Percentiles rank a stretch among this genome's conserved stretches.
Conservation (phyloP, 2,113 vertebrate species). For the Nasalis larvatus region DNA sequence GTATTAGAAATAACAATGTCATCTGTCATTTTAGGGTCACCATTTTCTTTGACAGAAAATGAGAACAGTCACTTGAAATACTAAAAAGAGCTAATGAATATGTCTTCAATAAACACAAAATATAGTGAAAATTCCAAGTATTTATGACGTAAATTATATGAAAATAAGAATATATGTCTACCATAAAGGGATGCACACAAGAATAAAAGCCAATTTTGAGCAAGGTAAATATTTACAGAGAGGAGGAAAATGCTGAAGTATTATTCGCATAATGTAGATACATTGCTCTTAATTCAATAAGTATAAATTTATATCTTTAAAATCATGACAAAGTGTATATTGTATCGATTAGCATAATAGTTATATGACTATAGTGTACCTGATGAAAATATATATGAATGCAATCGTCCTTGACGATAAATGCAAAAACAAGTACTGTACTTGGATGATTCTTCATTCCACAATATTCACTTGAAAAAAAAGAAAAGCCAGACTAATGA, state of each 20-base stretch:
- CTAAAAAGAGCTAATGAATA: neutral
- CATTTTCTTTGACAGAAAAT: neutral
- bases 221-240: neutral
- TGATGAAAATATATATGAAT: neutral
- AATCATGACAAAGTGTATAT: neutral
- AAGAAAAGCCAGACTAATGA: neutral
- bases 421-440: neutral
- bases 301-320: neutral
- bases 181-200: neutral
- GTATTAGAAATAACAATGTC: neutral
- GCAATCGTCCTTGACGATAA: neutral
- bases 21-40: neutral
- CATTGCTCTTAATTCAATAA: neutral
- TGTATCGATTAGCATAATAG: neutral
- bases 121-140: neutral
- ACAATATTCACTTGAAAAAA: neutral
- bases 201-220: neutral
- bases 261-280: neutral
- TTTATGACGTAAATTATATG: neutral
- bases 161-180: neutral
- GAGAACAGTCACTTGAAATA: neutral
- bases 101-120: neutral
- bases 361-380: neutral
- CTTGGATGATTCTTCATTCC: neutral
- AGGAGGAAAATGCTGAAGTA: neutral